A percentile compares a stretch with the other conserved stretches of the same genome.
phyloP scores from a whole-genome alignment of 2,888 invertebrate species.

The Patella ulyssiponensis region DNA sequence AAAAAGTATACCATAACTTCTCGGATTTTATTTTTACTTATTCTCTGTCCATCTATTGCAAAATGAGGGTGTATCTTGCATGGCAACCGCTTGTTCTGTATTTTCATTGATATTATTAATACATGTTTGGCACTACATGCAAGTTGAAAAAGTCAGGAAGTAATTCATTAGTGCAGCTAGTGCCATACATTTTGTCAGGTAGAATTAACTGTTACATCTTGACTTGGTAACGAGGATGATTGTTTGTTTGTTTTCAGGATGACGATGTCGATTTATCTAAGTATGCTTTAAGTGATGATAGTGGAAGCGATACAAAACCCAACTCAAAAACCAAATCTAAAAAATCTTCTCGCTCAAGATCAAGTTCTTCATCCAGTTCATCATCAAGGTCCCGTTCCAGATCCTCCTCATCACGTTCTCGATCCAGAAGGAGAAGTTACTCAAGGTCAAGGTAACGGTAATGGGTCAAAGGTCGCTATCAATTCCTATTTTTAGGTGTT shows the following conservation, averaged over 20 bases:
- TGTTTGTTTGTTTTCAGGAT: background rate
- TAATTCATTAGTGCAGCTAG: too few species aligned
- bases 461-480: slow-evolving; percentile 60
- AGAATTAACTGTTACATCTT: too few species aligned
- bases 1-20: too few species aligned
- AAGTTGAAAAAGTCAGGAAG: too few species aligned
- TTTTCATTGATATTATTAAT: too few species aligned
- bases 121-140: too few species aligned
- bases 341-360: slow-evolving; percentile 27
- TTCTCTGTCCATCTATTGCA: too few species aligned
- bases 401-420: slow-evolving; percentile 35
- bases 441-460: slow-evolving; percentile 68
- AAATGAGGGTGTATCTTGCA: too few species aligned
- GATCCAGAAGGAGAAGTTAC: slow-evolving; percentile 45
- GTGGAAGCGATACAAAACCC: slow-evolving; percentile 78
- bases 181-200: too few species aligned
- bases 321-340: slow-evolving; percentile 23
- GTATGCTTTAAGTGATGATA: slow-evolving; percentile 79
- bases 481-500: slow-evolving; percentile 31
- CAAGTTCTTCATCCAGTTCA: slow-evolving; percentile 42
- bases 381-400: slow-evolving; percentile 38
- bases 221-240: too few species aligned
- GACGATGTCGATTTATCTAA: slow-evolving; percentile 80
- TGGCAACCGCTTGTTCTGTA: too few species aligned
- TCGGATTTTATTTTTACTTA: too few species aligned